Evolutionary conservation across 1,140 invertebrate species (phyloP), one percentile per base, ranked within the genome.

Genomic region (Pogonognathellus flavescens): DNA sequence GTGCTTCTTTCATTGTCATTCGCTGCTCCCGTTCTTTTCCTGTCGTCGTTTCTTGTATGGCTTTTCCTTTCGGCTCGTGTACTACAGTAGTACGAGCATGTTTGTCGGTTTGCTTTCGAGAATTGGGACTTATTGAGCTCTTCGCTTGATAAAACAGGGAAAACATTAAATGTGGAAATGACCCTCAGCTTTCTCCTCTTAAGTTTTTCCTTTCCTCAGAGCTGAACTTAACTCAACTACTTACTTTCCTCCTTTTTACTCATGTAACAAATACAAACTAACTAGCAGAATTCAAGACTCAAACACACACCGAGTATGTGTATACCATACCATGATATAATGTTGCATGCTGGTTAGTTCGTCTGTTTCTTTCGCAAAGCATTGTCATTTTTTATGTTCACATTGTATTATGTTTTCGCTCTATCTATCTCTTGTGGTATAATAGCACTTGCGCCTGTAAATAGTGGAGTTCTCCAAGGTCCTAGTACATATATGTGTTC

Each of bases 81-180:
- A 31, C 18, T 14, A 22, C 18, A 60, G n/a, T 11, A 60, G 3
- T 11, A 6, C 5, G 10, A n/a, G 16, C 16, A 60, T 14, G 55
- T 18, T 59, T 18, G n/a, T 76, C 41, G 25, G 14, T 62, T 50
- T 41, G 70, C 31, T 76, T 31, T 18, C 10, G 70, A 41, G n/a
- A 20, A 60, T 49, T 62, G 53, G 59, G 83, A 53, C 49, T 83
- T 83, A 83, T 83, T 84, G 85, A 81, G 72, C 60, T 53, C 72
- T 88, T 52, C 85, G 87, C 83, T 88, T 86, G 87, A 85, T 88
- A 85, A 86, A 88, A 81, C 87, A 88, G 82, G 59, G 85, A 88
- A 83, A 84, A 88, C 87, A 88, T 88, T 88, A 88, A 88, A 86
- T 88, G 87, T 86, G 80, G 85, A 86, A 88, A 88, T 88, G 85